Base-by-base conservation (phyloP, 1,140 invertebrate species). In the Drosophila prosaltans region DNA sequence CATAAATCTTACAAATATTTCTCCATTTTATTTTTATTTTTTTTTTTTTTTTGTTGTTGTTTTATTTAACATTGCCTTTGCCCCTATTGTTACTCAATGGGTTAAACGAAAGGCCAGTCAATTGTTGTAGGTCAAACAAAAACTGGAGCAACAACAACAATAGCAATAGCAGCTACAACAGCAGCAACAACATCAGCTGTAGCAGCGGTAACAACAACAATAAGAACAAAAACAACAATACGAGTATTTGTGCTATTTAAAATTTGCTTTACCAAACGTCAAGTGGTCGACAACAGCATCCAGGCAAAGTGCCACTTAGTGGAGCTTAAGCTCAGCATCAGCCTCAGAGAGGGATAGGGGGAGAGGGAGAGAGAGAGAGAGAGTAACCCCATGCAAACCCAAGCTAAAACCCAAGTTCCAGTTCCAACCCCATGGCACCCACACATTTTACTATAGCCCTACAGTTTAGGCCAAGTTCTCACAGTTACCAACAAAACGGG, bases 51-150 rank as follows among this genome's bases (percentile, higher is more conserved):
- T 65, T 16, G 8, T 16, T 62, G n/a, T 63, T 75, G 55, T 75
- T 69, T 75, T 75, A 75, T 75, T 75, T 75, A 69, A 65, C 61
- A 69, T 75, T 75, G 21, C 65, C 74, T 75, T 75, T 75, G 73
- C 74, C 67, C 64, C 73, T 74, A 65, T 73, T 68, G 72, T 55
- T 69, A 57, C 57, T 72, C 69, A 78, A 70, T 69, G 67, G 81
- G 74, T 85, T 85, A 71, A 72, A 45, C 57, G 59, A 72, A 65
- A 51, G 48, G 58, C 60, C 74, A 57, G 78, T 78, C 74, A 69
- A 85, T 81, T 85, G 76, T 88, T 90, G 81, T 77, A 73, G 75
- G 69, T 74, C 85, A 90, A 81, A 79, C 74, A 81, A 79, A 82
- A 88, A 88, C 69, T 79, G 85, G 84, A 69, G 78, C 81, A 80